A percentile compares a stretch with the other conserved stretches of the same genome.
Conservation (phyloP, 1,140 invertebrate species). For the Trypoxylus dichotomus region DNA sequence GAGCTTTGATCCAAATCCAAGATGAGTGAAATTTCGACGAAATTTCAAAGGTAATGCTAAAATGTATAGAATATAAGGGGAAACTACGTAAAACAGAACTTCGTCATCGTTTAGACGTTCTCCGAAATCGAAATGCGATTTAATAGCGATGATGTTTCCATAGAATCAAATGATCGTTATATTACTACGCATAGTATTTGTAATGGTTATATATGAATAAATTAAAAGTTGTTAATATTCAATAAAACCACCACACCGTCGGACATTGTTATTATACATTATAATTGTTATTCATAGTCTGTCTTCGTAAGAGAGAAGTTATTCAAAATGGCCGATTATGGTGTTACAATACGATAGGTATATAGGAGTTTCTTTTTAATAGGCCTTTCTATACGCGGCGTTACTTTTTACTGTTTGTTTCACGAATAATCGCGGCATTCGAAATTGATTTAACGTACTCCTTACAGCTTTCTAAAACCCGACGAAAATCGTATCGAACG, state of each 20-base stretch:
- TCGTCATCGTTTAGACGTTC: not conserved
- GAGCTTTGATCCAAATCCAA: too few species aligned
- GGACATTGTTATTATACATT: constrained; percentile 15
- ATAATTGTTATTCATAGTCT: constrained; percentile 10
- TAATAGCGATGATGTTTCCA: not conserved
- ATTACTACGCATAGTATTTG: constrained; percentile 25
- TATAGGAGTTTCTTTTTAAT: not conserved
- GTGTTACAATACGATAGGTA: not conserved
- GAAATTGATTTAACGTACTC: too few species aligned
- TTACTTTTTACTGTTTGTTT: too few species aligned
- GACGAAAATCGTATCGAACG: too few species aligned
- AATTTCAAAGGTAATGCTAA: too few species aligned
- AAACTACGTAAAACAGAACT: too few species aligned
- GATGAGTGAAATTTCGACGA: too few species aligned
- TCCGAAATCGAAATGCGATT: not conserved
- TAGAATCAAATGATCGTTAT: not conserved
- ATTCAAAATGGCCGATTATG: constrained; percentile 28
- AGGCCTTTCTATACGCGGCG: not conserved
- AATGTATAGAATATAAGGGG: too few species aligned
- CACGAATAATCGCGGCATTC: too few species aligned
- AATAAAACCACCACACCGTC: constrained; percentile 5
- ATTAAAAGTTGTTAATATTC: constrained; percentile 23
- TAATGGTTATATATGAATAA: constrained; percentile 13
- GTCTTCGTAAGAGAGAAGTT: not conserved
- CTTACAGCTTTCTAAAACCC: too few species aligned